phyloP scores from a whole-genome alignment of 2,888 invertebrate genomes.

The Carterocephalus palaemon region DNA sequence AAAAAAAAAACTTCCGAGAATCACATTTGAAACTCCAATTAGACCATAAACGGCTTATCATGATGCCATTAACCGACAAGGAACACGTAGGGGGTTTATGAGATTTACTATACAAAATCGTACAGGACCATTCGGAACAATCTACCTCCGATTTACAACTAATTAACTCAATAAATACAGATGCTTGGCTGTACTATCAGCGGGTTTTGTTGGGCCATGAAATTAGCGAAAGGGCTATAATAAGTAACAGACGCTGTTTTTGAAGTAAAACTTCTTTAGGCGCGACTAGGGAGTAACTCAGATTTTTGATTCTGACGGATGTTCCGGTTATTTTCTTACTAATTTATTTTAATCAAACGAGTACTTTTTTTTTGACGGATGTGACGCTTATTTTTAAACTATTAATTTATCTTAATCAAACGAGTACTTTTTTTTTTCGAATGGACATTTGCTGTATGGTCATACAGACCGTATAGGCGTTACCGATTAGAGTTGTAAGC shows the following conservation, averaged over 20 bases:
- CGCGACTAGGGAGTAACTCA: too few relatives aligned
- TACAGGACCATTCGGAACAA: conserved; percentile 66
- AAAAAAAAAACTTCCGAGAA: conserved; percentile 52
- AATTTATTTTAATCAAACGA: too few relatives aligned
- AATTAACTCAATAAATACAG: conserved; percentile 73
- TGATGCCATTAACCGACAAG: conserved; percentile 67
- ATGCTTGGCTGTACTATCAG: conserved; percentile 49
- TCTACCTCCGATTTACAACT: conserved; percentile 69
- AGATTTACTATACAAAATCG: conserved; percentile 74
- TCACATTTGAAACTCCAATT: conserved; percentile 60
- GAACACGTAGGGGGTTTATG: conserved; percentile 73
- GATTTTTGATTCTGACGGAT: too few relatives aligned
- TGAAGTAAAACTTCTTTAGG: too few relatives aligned
- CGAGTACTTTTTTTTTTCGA: too few relatives aligned
- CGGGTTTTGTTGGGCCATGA: conserved; percentile 25
- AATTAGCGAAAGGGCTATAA: neutral
- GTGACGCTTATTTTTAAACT: too few relatives aligned
- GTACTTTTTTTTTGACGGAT: too few relatives aligned
- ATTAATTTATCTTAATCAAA: too few relatives aligned
- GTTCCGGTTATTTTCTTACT: too few relatives aligned
- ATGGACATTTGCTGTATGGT: too few relatives aligned
- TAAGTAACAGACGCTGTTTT: neutral
- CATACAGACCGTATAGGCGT: too few relatives aligned
- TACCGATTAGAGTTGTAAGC: too few relatives aligned
- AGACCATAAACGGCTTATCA: conserved; percentile 72